phyloP scores from a whole-genome alignment of 2,797 vertebrate genomes.

The Balearica regulorum region DNA sequence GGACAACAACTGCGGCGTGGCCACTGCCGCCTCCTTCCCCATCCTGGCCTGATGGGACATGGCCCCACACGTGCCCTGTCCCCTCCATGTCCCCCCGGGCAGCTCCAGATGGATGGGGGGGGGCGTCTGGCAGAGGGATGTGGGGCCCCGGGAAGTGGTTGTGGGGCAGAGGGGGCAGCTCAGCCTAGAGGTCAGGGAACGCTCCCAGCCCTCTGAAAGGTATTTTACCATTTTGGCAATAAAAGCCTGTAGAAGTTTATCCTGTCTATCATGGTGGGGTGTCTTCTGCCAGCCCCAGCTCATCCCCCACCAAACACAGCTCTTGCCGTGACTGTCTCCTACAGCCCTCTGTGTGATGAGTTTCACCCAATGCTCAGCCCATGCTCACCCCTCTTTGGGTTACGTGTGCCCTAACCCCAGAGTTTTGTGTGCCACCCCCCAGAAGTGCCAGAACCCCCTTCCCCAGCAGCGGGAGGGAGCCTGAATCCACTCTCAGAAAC shows the following conservation, averaged over 20 bases:
- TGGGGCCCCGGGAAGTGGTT: fast-evolving
- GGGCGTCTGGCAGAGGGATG: neutral
- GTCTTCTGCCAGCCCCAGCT: neutral
- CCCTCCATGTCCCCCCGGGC: neutral
- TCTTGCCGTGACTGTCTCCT: neutral
- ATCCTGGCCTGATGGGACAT: conserved; percentile 65
- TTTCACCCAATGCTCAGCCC: neutral
- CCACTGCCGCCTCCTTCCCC: conserved; percentile 79
- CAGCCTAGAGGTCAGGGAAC: fast-evolving
- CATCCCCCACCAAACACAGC: fast-evolving
- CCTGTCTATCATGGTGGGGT: no score
- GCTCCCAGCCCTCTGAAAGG: neutral
- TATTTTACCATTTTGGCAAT: neutral
- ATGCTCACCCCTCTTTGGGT: neutral
- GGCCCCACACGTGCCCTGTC: neutral
- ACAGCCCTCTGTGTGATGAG: neutral
- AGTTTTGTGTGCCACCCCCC: neutral
- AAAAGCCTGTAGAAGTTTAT: neutral
- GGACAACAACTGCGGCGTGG: conserved; percentile 82
- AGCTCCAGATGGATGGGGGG: neutral
- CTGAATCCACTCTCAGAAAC: neutral
- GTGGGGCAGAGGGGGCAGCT: neutral
- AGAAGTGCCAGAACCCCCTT: neutral
- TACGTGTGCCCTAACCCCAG: no score
- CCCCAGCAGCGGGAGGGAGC: neutral